Evolutionary conservation across 2,888 invertebrate genomes (phyloP).

Genomic region (Lingula anatina): DNA sequence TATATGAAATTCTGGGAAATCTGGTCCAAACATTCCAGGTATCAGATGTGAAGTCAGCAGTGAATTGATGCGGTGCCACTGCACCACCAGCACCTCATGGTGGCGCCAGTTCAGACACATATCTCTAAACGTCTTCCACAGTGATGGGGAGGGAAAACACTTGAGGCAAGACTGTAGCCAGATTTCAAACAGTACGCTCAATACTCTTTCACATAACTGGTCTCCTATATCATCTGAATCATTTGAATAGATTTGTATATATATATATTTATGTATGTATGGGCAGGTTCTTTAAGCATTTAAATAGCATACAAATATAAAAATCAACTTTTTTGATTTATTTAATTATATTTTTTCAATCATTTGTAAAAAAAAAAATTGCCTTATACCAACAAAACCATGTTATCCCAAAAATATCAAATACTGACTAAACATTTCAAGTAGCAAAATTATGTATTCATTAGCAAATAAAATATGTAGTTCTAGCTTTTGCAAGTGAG

Average conservation of each 20-base stretch:
- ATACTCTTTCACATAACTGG: conserved; percentile 86
- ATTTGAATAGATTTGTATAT: too few relatives aligned
- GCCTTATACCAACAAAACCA: too few relatives aligned
- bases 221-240: conserved; percentile 82
- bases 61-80: conserved; percentile 91
- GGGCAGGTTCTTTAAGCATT: too few relatives aligned
- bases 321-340: neutral
- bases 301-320: too few relatives aligned
- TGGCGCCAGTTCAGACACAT: conserved; percentile 93
- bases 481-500: too few relatives aligned
- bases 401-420: too few relatives aligned
- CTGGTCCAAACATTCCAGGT: conserved; percentile 75
- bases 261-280: too few relatives aligned
- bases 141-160: conserved; percentile 89
- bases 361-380: too few relatives aligned
- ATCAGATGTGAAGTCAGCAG: conserved; percentile 80
- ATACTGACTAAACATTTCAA: too few relatives aligned
- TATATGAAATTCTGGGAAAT: conserved; percentile 49
- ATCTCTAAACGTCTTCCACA: conserved; percentile 92
- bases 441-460: too few relatives aligned
- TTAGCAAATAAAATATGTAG: too few relatives aligned
- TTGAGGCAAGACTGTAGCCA: conserved; percentile 71
- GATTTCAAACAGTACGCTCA: conserved; percentile 88
- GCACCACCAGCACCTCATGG: conserved; percentile 83
- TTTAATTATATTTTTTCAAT: too few relatives aligned